Conservation (phyloP, 2,888 invertebrate species). For the Punctoribates punctum region DNA sequence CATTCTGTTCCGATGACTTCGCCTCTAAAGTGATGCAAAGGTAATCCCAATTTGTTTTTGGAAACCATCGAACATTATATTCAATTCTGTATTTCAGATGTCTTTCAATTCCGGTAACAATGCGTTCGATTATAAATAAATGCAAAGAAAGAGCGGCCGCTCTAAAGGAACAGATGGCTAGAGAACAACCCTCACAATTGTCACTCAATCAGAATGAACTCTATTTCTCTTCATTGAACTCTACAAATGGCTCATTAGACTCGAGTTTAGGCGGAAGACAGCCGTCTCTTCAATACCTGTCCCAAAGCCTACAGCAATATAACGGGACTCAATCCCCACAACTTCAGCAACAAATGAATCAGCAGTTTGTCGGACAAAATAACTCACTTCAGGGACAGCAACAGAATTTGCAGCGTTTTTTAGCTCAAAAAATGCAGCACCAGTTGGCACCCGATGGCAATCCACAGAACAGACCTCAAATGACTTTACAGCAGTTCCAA, state of each 20-base stretch:
- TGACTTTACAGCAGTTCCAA: slow-evolving; percentile 36
- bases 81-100: no score
- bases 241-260: slow-evolving; percentile 3
- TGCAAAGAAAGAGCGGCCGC: slow-evolving; percentile 46
- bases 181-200: slow-evolving; percentile 28
- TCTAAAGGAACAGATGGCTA: slow-evolving; percentile 41
- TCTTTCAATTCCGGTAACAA: slow-evolving; percentile 86
- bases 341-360: slow-evolving; percentile 42
- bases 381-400: slow-evolving; percentile 61
- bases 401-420: slow-evolving; percentile 51
- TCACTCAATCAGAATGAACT: slow-evolving; percentile 45
- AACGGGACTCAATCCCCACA: slow-evolving; percentile 35
- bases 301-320: slow-evolving; percentile 37
- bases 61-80: no score
- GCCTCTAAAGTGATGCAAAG: slow-evolving; percentile 68
- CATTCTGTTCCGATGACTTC: slow-evolving; percentile 55
- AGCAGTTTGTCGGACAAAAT: slow-evolving; percentile 42
- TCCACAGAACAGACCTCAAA: slow-evolving; percentile 23
- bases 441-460: background rate
- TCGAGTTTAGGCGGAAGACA: slow-evolving; percentile 16
- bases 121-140: slow-evolving; percentile 74
- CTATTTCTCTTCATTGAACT: slow-evolving; percentile 44
- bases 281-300: slow-evolving; percentile 26
- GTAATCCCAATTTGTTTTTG: no score
- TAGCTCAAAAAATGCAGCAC: slow-evolving; percentile 23